Evolutionary conservation across 2,113 vertebrate species (phyloP).

Genomic region (Seriola rivoliana): DNA sequence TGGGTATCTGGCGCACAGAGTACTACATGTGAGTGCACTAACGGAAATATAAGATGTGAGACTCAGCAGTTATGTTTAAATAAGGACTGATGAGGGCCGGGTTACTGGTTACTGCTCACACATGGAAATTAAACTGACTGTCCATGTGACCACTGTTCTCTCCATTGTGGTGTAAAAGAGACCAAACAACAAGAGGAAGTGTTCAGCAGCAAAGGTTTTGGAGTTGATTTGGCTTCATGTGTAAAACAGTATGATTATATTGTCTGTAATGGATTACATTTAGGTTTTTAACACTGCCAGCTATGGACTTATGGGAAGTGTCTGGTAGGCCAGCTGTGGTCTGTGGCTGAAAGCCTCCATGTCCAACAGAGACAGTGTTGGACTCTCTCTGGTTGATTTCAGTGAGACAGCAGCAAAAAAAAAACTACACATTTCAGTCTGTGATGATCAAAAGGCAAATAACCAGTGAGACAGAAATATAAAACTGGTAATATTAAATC

Average conservation of each 20-base stretch:
- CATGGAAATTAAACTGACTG: not conserved
- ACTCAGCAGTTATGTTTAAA: not conserved
- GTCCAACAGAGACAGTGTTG: constrained; percentile 26
- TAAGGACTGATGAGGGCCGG: constrained; percentile 26
- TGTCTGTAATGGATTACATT: constrained; percentile 39
- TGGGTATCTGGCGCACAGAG: no score
- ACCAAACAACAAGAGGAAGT: constrained; percentile 26
- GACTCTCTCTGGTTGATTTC: constrained; percentile 19
- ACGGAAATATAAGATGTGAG: no score
- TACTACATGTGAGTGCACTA: no score
- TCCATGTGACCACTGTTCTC: not conserved
- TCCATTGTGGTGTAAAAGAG: constrained; percentile 29
- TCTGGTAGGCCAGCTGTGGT: constrained; percentile 47
- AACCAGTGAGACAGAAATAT: not conserved
- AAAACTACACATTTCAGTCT: not conserved
- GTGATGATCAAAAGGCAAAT: not conserved
- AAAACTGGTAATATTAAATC: not conserved
- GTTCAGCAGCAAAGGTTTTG: constrained; percentile 3
- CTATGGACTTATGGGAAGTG: constrained; percentile 51
- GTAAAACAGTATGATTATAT: constrained; percentile 9
- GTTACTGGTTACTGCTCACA: not conserved
- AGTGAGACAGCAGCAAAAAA: not conserved
- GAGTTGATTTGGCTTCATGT: not conserved
- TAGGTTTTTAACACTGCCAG: constrained; percentile 11
- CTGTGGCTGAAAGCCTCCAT: constrained; percentile 33